Percentiles rank a stretch among this genome's conserved stretches.
Conservation (phyloP, 1,140 invertebrate genomes). For the Coenobita brevimanus region DNA sequence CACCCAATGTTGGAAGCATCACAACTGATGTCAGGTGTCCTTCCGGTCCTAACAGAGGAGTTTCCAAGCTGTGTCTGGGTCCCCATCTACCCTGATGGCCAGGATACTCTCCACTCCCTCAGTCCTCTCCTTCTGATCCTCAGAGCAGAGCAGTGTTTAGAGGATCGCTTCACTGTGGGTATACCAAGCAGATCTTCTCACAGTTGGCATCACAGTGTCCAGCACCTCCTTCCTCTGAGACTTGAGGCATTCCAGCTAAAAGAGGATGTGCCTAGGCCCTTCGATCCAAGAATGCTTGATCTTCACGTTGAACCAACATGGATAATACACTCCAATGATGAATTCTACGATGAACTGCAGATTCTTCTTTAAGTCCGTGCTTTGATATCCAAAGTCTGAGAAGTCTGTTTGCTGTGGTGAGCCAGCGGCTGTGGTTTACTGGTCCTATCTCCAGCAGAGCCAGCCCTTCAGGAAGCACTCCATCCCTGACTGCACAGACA, state of each 20-base stretch:
- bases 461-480: constrained; percentile 30
- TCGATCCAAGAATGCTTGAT: constrained; percentile 31
- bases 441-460: constrained; percentile 32
- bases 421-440: constrained; percentile 28
- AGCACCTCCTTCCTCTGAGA: constrained; percentile 36
- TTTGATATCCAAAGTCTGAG: constrained; percentile 41
- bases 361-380: constrained; percentile 36
- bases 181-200: constrained; percentile 50
- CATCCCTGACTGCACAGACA: constrained; percentile 37
- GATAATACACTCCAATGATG: constrained; percentile 38
- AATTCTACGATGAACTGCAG: constrained; percentile 33
- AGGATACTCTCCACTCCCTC: constrained; percentile 29
- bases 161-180: constrained; percentile 32
- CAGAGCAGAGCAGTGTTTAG: constrained; percentile 40
- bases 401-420: constrained; percentile 39
- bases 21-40: constrained; percentile 1
- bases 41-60: neutral
- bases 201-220: constrained; percentile 18
- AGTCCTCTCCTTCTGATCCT: constrained; percentile 34
- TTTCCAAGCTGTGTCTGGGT: neutral
- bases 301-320: constrained; percentile 37
- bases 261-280: constrained; percentile 42
- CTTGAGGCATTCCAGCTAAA: constrained; percentile 41
- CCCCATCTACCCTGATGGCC: neutral
- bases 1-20: neutral